Conservation (phyloP, 1,140 invertebrate genomes). For the Brachystomella parvula region DNA sequence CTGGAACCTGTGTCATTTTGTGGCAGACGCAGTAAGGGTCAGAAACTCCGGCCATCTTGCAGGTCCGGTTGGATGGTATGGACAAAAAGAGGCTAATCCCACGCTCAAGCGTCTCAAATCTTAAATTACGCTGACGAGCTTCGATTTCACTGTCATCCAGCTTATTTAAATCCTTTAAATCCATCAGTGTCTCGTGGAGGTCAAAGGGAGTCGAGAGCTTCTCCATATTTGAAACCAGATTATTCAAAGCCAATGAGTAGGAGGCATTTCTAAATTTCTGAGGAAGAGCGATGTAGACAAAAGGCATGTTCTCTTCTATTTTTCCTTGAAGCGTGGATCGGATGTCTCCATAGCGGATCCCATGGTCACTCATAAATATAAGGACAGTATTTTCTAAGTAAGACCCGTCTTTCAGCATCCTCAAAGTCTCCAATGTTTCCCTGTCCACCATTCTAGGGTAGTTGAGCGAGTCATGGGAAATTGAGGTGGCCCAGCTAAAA, state of each 20-base stretch:
- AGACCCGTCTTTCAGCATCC: conserved; percentile 8
- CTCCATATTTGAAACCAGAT: conserved; percentile 23
- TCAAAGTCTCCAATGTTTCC: background rate
- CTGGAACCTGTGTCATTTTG: background rate
- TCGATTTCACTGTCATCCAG: background rate
- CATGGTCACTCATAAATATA: conserved; percentile 29
- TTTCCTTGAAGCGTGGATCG: conserved; percentile 29
- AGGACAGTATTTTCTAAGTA: conserved; percentile 24
- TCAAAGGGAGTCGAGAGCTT: conserved; percentile 30
- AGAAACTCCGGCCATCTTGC: conserved; percentile 18
- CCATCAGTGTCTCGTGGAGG: conserved; percentile 28
- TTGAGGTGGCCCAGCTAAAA: conserved; percentile 68
- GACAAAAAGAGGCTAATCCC: conserved; percentile 28
- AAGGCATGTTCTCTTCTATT: conserved; percentile 35
- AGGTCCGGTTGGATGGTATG: conserved; percentile 19
- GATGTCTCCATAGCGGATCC: conserved; percentile 46
- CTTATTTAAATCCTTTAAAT: conserved; percentile 13
- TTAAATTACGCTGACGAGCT: background rate
- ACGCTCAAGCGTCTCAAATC: background rate
- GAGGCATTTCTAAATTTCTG: conserved; percentile 9
- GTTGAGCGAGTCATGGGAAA: conserved; percentile 68
- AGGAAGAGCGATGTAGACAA: conserved; percentile 27
- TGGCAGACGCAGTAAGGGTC: conserved; percentile 25
- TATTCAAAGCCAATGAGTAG: conserved; percentile 17
- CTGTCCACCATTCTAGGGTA: conserved; percentile 59